A percentile compares a stretch with the other conserved stretches of the same genome.
These are phyloP conservation scores for Pseudomyrmex concolor DNA, from an alignment of 1,140 invertebrate species.

Conservation along the genomic window DNA sequence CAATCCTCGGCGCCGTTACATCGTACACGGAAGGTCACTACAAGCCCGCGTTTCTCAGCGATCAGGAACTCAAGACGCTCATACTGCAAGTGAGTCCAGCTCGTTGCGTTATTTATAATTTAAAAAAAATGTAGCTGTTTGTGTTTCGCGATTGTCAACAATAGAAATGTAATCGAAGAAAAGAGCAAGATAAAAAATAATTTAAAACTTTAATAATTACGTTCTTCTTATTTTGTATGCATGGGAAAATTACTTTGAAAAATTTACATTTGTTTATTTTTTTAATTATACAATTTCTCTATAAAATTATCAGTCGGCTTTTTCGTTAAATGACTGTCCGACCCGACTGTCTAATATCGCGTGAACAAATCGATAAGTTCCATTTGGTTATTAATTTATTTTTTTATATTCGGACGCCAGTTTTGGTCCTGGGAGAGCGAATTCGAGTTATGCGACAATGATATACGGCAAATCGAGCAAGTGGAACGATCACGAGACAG, in stretches of 20 bases:
- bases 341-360: too few species aligned
- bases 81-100: constrained; percentile 88
- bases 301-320: too few species aligned
- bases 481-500: constrained; percentile 2
- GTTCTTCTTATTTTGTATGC: neutral
- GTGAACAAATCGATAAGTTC: neutral
- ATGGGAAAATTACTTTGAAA: neutral
- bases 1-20: constrained; percentile 90
- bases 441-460: neutral
- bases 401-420: neutral
- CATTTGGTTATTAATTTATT: neutral
- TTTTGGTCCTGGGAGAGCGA: neutral
- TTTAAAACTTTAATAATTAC: neutral
- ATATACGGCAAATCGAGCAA: too few species aligned
- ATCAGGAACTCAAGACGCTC: constrained; percentile 94
- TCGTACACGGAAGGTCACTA: constrained; percentile 93
- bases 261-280: neutral
- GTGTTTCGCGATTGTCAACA: neutral
- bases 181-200: neutral
- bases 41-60: constrained; percentile 94
- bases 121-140: too few species aligned
- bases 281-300: neutral
- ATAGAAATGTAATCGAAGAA: neutral
- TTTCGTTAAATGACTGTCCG: too few species aligned
- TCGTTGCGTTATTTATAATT: neutral